Base-by-base conservation (phyloP, 64 coral and sea anemone genomes). In the Acropora yongei region DNA sequence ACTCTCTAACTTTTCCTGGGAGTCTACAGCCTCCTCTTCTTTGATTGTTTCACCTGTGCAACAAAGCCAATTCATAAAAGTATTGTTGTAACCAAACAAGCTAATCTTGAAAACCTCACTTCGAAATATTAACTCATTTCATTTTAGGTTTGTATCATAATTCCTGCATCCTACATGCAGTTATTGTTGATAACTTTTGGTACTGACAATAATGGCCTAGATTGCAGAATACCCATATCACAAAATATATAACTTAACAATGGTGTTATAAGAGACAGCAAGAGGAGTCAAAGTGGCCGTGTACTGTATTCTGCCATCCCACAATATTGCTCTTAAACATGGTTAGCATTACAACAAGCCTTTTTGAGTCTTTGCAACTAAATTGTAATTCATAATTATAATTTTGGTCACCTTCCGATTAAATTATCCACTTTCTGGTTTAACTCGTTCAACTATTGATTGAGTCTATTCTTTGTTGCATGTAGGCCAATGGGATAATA, bases 1-100 rank as follows among this genome's bases (percentile, higher is more conserved):
- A 90, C 88, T 90, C 78, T 80, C 77, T 89, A 89, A 89, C 74
- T 74, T 89, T 78, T 89, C 87, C 73, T 89, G 87, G 72, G 87
- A 75, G 73, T 75, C 73, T 89, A 78, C 57, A 78, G 66, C 72
- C 78, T 89, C 49, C 67, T 65, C 73, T 67, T 89, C 87, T 30
- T 30, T 89, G 87, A 73, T 74, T 75, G 72, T 69, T 89, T 89
- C 72, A 78, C 87, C 87, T 89, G 69, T 78, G 46, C 49, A 88
- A 74, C 72, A 74, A 74, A 74, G 72, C 72, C 72, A 74, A 30
- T 74, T 74, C 72, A 74, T 74, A 74, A 74, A 74, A 74, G 72
- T 74, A 74, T 74, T 74, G 19, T 74, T 74, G 72, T 74, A 74
- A 74, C 19, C 72, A 74, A 74, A 74, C 72, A 41, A 41, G 0